Evolutionary conservation across 1,140 invertebrate genomes (phyloP).

Genomic region (Aphis gossypii): DNA sequence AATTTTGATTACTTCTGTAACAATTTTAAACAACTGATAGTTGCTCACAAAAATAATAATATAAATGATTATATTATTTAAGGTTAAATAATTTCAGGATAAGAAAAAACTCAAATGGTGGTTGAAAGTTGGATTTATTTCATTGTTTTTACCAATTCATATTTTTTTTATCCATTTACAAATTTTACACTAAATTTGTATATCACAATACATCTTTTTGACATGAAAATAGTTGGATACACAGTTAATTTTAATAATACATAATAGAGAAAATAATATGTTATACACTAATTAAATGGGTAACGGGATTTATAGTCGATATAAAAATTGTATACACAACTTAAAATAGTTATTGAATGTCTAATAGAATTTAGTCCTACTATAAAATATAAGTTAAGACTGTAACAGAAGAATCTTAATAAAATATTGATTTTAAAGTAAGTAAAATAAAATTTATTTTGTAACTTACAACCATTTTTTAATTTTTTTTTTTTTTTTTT

Average conservation of each 20-base stretch:
- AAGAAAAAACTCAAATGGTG: slow-evolving; percentile 17
- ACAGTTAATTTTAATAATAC: slow-evolving; percentile 61
- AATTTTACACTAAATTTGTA: slow-evolving; percentile 3
- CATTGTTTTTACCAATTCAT: background rate
- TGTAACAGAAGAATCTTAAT: background rate
- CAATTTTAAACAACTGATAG: background rate
- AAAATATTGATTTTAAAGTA: background rate
- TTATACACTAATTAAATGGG: background rate
- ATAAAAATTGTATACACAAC: background rate
- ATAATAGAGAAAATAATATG: slow-evolving; percentile 16
- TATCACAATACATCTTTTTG: slow-evolving; percentile 58
- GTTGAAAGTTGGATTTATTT: slow-evolving; percentile 42
- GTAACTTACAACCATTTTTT: slow-evolving; percentile 51
- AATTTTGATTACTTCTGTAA: too few species aligned
- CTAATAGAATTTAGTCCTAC: background rate
- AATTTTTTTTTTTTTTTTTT: slow-evolving; percentile 36
- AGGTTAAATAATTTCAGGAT: too few species aligned
- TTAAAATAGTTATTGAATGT: background rate
- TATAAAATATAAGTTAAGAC: slow-evolving; percentile 26
- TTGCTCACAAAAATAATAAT: background rate
- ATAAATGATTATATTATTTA: too few species aligned
- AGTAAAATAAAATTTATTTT: background rate
- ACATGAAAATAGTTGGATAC: slow-evolving; percentile 60
- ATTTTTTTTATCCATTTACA: background rate
- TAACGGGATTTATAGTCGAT: background rate